phyloP scores from a whole-genome alignment of 2,113 vertebrate genomes.

The Apodemus speciosus region DNA sequence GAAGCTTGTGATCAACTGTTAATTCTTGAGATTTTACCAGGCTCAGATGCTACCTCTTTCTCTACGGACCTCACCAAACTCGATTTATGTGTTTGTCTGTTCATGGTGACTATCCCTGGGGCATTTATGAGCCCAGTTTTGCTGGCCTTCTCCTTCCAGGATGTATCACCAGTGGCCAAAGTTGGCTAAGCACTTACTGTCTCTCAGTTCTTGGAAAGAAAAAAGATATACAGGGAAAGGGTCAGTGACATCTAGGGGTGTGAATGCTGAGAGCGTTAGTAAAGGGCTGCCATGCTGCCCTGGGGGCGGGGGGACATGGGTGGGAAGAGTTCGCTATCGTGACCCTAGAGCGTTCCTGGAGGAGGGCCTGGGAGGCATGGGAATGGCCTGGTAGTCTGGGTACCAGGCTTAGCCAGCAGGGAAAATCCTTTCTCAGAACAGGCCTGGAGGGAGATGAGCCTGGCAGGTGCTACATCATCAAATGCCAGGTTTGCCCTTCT shows the following conservation, averaged over 20 bases:
- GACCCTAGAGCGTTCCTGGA: neutral
- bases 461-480: slow-evolving; percentile 4
- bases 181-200: neutral
- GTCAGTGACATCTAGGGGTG: neutral
- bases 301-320: neutral
- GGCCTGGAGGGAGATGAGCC: slow-evolving; percentile 25
- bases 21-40: neutral
- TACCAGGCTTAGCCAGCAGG: neutral
- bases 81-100: neutral
- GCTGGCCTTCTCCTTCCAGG: neutral
- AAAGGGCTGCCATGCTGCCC: no score
- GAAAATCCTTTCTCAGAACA: slow-evolving; percentile 66
- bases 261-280: neutral
- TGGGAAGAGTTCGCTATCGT: neutral
- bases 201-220: slow-evolving; percentile 64
- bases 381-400: neutral
- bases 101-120: neutral
- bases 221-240: neutral
- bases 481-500: neutral
- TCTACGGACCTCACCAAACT: rapidly evolving
- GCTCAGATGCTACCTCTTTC: neutral
- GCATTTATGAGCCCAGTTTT: neutral
- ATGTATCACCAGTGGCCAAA: neutral
- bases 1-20: neutral
- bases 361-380: neutral